Conservation (phyloP, 2,888 invertebrate species). For the Eristalis pertinax region DNA sequence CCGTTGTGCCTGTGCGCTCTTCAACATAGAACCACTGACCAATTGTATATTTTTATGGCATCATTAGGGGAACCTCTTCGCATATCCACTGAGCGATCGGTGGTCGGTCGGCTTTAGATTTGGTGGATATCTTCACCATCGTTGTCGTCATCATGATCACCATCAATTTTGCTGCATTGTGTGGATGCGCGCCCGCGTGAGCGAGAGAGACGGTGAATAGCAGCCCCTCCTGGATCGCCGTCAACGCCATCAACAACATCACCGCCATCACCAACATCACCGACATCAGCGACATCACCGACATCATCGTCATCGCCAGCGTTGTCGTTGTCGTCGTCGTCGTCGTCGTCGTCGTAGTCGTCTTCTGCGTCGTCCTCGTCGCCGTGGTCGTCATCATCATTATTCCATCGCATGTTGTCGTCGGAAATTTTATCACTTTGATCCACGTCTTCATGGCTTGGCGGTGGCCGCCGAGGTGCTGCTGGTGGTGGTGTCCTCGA, state of each 20-base stretch:
- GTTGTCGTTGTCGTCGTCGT: background rate
- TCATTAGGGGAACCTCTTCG: constrained; percentile 66
- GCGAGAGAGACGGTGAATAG: background rate
- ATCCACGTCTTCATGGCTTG: constrained; percentile 54
- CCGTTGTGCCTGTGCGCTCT: constrained; percentile 6
- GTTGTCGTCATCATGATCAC: constrained; percentile 68
- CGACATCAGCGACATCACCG: background rate
- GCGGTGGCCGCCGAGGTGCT: constrained; percentile 19
- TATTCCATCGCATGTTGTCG: constrained; percentile 70
- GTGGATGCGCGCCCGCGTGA: background rate
- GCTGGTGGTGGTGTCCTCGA: constrained; percentile 27
- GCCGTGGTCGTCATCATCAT: constrained; percentile 61
- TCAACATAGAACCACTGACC: constrained; percentile 57
- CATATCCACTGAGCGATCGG: constrained; percentile 58
- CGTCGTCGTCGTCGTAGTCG: background rate
- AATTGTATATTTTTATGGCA: constrained; percentile 70
- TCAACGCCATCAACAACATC: constrained; percentile 57
- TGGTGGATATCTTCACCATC: constrained; percentile 65
- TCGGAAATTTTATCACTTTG: constrained; percentile 72
- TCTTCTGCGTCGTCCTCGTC: constrained; percentile 12
- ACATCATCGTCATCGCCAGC: background rate
- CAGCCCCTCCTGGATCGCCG: constrained; percentile 34
- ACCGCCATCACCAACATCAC: constrained; percentile 28
- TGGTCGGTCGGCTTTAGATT: constrained; percentile 63
- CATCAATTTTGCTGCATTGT: constrained; percentile 62